Base-by-base conservation (phyloP, 2,797 vertebrate genomes). In the Poecilia gillii region DNA sequence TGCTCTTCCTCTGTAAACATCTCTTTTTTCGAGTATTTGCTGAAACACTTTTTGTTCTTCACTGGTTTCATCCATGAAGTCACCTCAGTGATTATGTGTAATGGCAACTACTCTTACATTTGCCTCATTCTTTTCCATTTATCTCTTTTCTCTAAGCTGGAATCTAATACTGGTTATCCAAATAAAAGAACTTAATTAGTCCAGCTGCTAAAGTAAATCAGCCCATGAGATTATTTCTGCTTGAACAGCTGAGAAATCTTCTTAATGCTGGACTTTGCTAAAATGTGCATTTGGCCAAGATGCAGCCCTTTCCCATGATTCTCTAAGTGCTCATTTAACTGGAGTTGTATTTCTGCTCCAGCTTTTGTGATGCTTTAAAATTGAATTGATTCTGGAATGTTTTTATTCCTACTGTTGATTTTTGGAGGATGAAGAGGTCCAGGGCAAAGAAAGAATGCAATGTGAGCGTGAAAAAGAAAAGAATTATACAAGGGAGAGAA, bases 231-330 rank as follows among this genome's bases (percentile, higher is more conserved):
- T 91, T 88, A 90, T 87, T 88, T 91, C 81, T 86, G 84, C 85
- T 76, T 85, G 86, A 91, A 82, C 81, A 83, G 85, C 87, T 87
- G 83, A 91, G 84, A 90, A 86, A 87, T 88, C 80, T 81, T 88
- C 82, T 79, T 62, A 51, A 89, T 80, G 79, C 79, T 70, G 64
- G 80, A 85, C 51, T 62, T 85, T 68, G 72, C 75, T 74, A 83
- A 89, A 53, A 89, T 36, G 80, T 79, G 83, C 74, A 66, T 83
- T 85, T 87, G 79, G 81, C 86, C 49, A 53, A 72, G 66, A 82
- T 20, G 39, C 64, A 68, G 72, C 79, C 57, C 81, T 82, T 80
- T 75, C 84, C 78, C 64, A 84, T 74, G 75, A 82, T 79, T 82
- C 78, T 62, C 57, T 64, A 16, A 79, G 49, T 36, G 78, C 82